A percentile compares a stretch with the other conserved stretches of the same genome.
Evolutionary conservation across 2,888 invertebrate species (phyloP).

Genomic region (Sphaeridia pumilis): DNA sequence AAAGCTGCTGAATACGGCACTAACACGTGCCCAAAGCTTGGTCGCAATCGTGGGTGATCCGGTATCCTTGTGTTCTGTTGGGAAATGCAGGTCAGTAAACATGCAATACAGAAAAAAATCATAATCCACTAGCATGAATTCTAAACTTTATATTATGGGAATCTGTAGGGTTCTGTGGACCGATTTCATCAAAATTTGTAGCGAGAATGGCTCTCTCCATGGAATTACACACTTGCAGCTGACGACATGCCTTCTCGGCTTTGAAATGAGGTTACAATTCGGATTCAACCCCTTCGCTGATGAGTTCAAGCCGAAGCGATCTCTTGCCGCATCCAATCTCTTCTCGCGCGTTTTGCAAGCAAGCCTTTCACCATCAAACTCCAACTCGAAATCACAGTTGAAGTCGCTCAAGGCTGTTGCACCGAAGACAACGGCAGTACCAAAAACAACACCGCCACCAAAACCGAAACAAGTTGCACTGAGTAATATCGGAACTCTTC

Average conservation of each 20-base stretch:
- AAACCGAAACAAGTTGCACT: too few relatives aligned
- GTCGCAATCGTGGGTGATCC: constrained; percentile 78
- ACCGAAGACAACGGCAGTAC: too few relatives aligned
- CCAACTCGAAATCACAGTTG: not conserved
- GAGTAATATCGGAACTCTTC: too few relatives aligned
- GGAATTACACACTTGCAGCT: constrained; percentile 60
- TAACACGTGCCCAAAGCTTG: constrained; percentile 66
- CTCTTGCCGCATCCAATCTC: not conserved
- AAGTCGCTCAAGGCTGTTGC: too few relatives aligned
- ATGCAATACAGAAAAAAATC: not conserved
- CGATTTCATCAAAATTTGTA: constrained; percentile 58
- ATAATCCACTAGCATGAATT: too few relatives aligned
- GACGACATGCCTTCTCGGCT: constrained; percentile 56
- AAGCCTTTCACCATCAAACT: too few relatives aligned
- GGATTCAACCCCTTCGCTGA: constrained; percentile 64
- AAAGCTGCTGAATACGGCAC: constrained; percentile 68
- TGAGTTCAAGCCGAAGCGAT: constrained; percentile 13
- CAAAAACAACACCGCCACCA: too few relatives aligned
- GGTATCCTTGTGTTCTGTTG: constrained; percentile 64
- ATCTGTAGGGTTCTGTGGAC: constrained; percentile 60
- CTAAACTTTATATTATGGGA: too few relatives aligned
- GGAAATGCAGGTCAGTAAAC: constrained; percentile 51
- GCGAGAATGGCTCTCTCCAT: constrained; percentile 56
- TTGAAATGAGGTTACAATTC: constrained; percentile 61
- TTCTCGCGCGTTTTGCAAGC: too few relatives aligned